Base-by-base conservation (phyloP, 2,113 vertebrate species). In the Nibea albiflora region DNA sequence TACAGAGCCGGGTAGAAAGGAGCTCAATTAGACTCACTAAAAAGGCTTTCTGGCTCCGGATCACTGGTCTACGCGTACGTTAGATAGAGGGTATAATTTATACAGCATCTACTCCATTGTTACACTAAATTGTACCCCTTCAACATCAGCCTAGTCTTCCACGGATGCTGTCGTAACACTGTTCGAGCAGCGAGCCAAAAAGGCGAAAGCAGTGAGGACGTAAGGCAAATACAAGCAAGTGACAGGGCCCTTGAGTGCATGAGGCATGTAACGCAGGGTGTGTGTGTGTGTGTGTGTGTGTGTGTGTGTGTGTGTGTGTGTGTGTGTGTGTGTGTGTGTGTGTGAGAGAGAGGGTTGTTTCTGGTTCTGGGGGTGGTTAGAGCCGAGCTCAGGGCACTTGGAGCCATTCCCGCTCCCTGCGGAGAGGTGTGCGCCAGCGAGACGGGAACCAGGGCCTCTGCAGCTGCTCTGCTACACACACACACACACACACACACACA, bases 391-490 rank as follows among this genome's bases (percentile, higher is more conserved):
- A n/a, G 80, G 81, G 79, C 76, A 76, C 71, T 83, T 86, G 84
- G 78, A 89, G 68, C 52, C 78, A 44, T 61, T 80, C 76, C 71
- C 26, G 52, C 70, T 90, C 89, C 88, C 91, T 77, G 87, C 3
- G 76, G 82, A 87, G 82, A 81, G 76, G 68, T 83, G 83, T 78
- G 73, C 42, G 68, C 86, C 85, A 86, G 65, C 39, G 1, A 81
- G 87, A 52, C 57, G 73, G 80, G 80, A 87, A 80, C 67, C 81
- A 74, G 80, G 83, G 79, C 89, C 85, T 86, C 86, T 79, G 79
- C 88, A 90, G 90, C 89, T 91, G 90, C 81, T 89, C 69, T 50
- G 56, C 62, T 35, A 35, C 72, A 71, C 24, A 68, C 58, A 54
- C 39, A 17, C 57, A 76, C 65, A 65, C 12, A 44, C 24, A 56